Percentiles rank a stretch among this genome's conserved stretches.
phyloP scores from a whole-genome alignment of 2,888 invertebrate species.

The Perizoma flavofasciatum region DNA sequence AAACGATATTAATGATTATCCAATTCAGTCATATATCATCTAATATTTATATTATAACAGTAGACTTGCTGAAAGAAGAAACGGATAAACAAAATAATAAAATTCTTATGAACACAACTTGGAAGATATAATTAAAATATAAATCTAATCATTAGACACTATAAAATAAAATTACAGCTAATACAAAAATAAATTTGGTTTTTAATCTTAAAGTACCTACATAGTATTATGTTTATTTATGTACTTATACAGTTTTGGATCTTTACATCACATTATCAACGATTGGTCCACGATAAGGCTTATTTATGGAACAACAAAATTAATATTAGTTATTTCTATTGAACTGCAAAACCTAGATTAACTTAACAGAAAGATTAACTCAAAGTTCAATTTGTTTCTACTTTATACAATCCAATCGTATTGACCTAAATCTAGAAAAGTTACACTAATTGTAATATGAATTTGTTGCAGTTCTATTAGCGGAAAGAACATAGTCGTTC shows the following conservation, averaged over 20 bases:
- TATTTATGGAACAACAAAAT: slow-evolving; percentile 50
- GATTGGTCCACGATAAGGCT: slow-evolving; percentile 80
- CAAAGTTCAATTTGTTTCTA: slow-evolving; percentile 24
- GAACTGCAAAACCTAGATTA: slow-evolving; percentile 24
- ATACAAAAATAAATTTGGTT: slow-evolving; percentile 38
- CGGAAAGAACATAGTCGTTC: slow-evolving; percentile 31
- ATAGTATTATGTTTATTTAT: slow-evolving; percentile 50
- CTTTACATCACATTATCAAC: slow-evolving; percentile 53
- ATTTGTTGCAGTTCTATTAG: slow-evolving; percentile 45
- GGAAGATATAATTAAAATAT: slow-evolving; percentile 47
- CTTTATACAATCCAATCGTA: slow-evolving; percentile 23
- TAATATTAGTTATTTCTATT: slow-evolving; percentile 29
- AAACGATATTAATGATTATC: slow-evolving; percentile 53
- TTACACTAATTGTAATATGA: slow-evolving; percentile 25
- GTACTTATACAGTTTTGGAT: slow-evolving; percentile 38
- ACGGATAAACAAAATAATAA: slow-evolving; percentile 36
- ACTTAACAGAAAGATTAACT: slow-evolving; percentile 18
- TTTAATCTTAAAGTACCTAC: slow-evolving; percentile 42
- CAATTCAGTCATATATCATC: slow-evolving; percentile 63
- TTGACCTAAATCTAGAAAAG: slow-evolving; percentile 17
- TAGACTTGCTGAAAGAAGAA: slow-evolving; percentile 35
- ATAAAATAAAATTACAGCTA: slow-evolving; percentile 32
- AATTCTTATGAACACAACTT: slow-evolving; percentile 60
- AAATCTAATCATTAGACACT: slow-evolving; percentile 28
- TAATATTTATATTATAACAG: slow-evolving; percentile 32